These are phyloP conservation scores for Odontophorus gujanensis DNA, from an alignment of 2,113 vertebrate species.

Conservation along the genomic window DNA sequence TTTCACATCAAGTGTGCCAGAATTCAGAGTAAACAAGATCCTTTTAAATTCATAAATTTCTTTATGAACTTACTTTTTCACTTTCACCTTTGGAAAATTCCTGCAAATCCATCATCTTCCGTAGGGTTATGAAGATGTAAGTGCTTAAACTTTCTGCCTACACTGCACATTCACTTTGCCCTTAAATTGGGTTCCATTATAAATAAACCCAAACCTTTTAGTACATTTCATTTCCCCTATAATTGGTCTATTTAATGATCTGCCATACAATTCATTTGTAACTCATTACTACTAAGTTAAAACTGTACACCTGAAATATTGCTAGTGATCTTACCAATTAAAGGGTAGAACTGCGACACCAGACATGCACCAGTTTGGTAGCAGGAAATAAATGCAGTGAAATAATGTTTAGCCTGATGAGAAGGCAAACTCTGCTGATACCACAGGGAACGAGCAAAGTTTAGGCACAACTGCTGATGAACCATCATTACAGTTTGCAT, in stretches of 20 bases:
- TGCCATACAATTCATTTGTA: not conserved
- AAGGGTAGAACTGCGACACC: conserved; percentile 87
- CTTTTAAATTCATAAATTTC: not conserved
- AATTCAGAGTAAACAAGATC: not conserved
- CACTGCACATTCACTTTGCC: not conserved
- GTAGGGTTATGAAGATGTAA: not conserved
- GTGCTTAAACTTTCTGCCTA: not conserved
- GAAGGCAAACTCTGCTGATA: conserved; percentile 79
- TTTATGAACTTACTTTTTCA: not conserved
- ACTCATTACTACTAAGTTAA: not conserved
- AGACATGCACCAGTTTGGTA: conserved; percentile 91
- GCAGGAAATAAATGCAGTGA: conserved; percentile 88
- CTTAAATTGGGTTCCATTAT: not conserved
- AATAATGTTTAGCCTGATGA: conserved; percentile 81
- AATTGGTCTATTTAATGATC: not conserved
- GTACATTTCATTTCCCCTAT: not conserved
- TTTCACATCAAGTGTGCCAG: not conserved
- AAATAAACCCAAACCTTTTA: not conserved
- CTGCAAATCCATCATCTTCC: not conserved
- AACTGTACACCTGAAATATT: not conserved
- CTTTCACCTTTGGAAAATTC: not conserved
- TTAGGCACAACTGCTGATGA: conserved; percentile 88
- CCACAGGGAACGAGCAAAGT: conserved; percentile 88
- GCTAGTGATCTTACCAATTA: conserved; percentile 84
- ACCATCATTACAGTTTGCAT: conserved; percentile 85